Evolutionary conservation across 2,888 invertebrate genomes (phyloP).

Genomic region (Malacosoma neustria): DNA sequence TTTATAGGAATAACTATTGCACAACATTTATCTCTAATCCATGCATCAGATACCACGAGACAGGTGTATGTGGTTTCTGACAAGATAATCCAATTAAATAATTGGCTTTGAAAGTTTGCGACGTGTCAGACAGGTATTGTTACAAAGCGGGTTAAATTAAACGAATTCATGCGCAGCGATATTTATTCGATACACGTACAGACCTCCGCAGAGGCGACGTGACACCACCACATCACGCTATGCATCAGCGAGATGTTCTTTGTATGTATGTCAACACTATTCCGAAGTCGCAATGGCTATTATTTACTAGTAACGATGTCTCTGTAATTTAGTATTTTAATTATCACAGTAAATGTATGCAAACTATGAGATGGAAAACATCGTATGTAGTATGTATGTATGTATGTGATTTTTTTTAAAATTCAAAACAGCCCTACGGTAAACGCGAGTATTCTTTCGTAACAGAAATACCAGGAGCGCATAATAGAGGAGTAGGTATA

Average conservation of each 20-base stretch:
- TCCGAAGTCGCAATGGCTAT: slow-evolving; percentile 13
- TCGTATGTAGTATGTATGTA: no score
- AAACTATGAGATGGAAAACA: no score
- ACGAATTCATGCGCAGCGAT: slow-evolving; percentile 29
- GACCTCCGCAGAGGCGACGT: slow-evolving; percentile 58
- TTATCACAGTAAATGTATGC: slow-evolving; percentile 9
- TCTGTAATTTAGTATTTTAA: slow-evolving; percentile 6
- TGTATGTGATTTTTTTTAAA: background rate
- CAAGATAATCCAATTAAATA: slow-evolving; percentile 9
- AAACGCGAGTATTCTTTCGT: slow-evolving; percentile 66
- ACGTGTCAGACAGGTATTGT: slow-evolving; percentile 10
- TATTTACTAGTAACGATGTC: slow-evolving; percentile 1
- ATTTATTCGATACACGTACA: slow-evolving; percentile 47
- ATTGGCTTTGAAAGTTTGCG: slow-evolving; percentile 15
- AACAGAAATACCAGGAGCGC: slow-evolving; percentile 63
- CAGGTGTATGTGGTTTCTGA: background rate
- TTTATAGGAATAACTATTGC: no score
- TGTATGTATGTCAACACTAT: slow-evolving; percentile 15
- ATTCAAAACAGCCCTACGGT: slow-evolving; percentile 20
- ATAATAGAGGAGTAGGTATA: slow-evolving; percentile 37
- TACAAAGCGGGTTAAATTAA: slow-evolving; percentile 29
- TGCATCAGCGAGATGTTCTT: slow-evolving; percentile 20
- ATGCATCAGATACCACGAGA: no score
- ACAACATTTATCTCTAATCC: no score
- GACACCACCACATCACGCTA: slow-evolving; percentile 36